phyloP scores from a whole-genome alignment of 2,113 vertebrate genomes.

The Drymodes brunneopygia region DNA sequence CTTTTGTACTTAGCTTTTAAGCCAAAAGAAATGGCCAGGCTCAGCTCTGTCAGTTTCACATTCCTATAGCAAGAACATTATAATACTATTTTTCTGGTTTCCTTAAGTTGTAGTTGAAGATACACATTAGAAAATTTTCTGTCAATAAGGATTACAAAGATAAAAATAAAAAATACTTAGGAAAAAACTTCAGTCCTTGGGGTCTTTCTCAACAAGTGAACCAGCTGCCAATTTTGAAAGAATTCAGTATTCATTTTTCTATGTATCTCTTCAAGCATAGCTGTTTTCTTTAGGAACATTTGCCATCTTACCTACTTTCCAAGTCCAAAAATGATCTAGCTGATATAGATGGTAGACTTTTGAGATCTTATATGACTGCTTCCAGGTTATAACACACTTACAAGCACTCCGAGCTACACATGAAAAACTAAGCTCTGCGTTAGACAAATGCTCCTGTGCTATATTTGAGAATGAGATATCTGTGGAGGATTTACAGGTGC shows the following conservation, averaged over 20 bases:
- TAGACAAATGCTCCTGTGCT: not conserved
- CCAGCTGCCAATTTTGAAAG: not conserved
- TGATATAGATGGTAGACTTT: not conserved
- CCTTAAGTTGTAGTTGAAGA: not conserved
- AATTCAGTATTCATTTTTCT: not conserved
- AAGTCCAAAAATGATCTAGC: not conserved
- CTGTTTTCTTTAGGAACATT: not conserved
- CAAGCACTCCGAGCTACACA: not conserved
- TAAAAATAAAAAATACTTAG: not conserved
- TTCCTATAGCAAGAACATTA: not conserved
- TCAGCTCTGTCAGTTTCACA: not conserved
- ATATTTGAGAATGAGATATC: slow-evolving; percentile 8
- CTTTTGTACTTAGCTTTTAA: not conserved
- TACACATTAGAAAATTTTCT: not conserved
- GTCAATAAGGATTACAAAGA: not conserved
- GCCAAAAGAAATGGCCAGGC: rapidly evolving
- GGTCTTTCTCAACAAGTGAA: not conserved
- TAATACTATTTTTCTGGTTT: not conserved
- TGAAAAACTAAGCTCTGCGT: not conserved
- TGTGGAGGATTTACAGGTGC: slow-evolving; percentile 12
- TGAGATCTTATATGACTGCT: not conserved
- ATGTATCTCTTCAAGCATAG: not conserved
- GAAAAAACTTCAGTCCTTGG: not conserved
- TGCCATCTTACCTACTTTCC: not conserved
- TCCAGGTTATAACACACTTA: not conserved